Percentiles rank a stretch among this genome's conserved stretches.
phyloP scores from a whole-genome alignment of 2,113 vertebrate species.

The Microcebus jonahi region DNA sequence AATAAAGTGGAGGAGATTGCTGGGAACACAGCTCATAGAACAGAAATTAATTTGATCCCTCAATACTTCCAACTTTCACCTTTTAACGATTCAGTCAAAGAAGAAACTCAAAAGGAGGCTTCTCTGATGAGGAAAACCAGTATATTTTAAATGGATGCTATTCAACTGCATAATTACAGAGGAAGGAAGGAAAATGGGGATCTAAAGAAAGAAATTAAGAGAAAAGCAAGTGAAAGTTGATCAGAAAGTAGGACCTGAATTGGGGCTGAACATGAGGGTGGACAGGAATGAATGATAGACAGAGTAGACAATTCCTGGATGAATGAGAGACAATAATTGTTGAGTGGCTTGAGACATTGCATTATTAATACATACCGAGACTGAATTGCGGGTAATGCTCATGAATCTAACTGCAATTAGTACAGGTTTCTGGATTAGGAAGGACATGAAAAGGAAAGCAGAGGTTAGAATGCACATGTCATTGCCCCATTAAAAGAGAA shows the following conservation, averaged over 20 bases:
- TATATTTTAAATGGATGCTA: slow-evolving; percentile 14
- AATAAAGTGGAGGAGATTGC: not conserved
- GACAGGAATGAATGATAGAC: slow-evolving; percentile 77
- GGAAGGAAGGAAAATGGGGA: slow-evolving; percentile 49
- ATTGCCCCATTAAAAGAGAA: slow-evolving; percentile 75
- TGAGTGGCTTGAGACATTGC: slow-evolving; percentile 65
- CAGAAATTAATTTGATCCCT: slow-evolving; percentile 33
- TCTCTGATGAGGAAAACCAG: slow-evolving; percentile 38
- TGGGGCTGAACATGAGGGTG: slow-evolving; percentile 54
- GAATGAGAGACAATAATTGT: slow-evolving; percentile 79
- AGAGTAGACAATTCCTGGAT: slow-evolving; percentile 82
- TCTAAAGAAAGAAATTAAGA: slow-evolving; percentile 62
- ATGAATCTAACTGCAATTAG: slow-evolving; percentile 99
- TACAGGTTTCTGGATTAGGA: slow-evolving; percentile 96
- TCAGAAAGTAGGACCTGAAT: slow-evolving; percentile 37
- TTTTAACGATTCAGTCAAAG: slow-evolving; percentile 58
- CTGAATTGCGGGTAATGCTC: slow-evolving; percentile 94
- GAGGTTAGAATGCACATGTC: slow-evolving; percentile 88
- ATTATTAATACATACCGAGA: slow-evolving; percentile 94
- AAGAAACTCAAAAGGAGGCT: slow-evolving; percentile 53
- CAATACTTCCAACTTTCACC: slow-evolving; percentile 8
- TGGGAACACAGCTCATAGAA: slow-evolving; percentile 21
- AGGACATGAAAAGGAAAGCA: slow-evolving; percentile 92
- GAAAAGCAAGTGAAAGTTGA: slow-evolving; percentile 49
- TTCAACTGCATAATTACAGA: slow-evolving; percentile 22